Conservation (phyloP, 2,113 vertebrate species). For the Cinclus mexicanus region DNA sequence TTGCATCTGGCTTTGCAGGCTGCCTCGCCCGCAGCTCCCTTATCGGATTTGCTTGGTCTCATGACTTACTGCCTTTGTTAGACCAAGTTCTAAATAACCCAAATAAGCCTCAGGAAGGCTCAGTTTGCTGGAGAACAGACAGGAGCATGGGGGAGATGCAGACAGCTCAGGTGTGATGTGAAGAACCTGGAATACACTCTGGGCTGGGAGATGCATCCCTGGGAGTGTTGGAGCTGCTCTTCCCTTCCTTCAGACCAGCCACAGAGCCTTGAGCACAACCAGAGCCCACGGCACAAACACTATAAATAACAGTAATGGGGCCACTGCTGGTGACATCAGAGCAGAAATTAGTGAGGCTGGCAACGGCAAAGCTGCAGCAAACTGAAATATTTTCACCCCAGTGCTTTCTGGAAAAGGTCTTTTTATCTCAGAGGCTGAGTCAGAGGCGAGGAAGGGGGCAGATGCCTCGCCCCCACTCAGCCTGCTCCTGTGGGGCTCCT, state of each 20-base stretch:
- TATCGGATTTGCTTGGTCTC: background rate
- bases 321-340: constrained; percentile 43
- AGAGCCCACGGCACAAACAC: constrained; percentile 40
- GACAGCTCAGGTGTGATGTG: background rate
- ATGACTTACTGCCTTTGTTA: background rate
- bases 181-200: background rate
- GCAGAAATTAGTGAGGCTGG: constrained; percentile 14
- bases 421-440: background rate
- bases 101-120: background rate
- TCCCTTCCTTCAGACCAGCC: background rate
- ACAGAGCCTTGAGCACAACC: constrained; percentile 1
- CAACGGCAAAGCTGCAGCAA: constrained; percentile 28
- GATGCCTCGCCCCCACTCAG: background rate
- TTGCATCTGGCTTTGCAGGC: constrained; percentile 57
- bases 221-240: background rate
- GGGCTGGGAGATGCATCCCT: background rate
- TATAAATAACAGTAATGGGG: constrained; percentile 56
- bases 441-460: background rate
- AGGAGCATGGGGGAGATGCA: background rate
- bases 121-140: background rate
- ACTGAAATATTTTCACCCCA: background rate
- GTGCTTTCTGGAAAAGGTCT: constrained; percentile 8
- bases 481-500: background rate
- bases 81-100: background rate
- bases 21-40: constrained; percentile 43